Base-by-base conservation (phyloP, 2,113 vertebrate genomes). In the Notothenia coriiceps region DNA sequence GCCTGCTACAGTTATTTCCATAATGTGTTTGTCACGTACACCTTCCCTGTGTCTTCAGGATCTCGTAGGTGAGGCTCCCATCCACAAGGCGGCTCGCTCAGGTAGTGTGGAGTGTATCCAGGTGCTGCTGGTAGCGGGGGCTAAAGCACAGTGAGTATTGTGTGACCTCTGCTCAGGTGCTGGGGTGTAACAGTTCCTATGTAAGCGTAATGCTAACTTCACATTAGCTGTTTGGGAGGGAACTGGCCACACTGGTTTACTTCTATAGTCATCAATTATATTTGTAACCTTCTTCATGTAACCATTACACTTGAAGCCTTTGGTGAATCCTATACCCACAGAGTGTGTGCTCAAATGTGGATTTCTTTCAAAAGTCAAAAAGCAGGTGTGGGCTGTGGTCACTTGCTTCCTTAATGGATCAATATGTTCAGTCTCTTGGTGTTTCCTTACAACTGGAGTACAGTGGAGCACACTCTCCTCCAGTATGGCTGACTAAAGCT, bases 81-180 rank as follows among this genome's bases (percentile, higher is more conserved):
- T 98, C 91, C 98, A 99, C 93, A 99, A 99, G 94, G 97, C 98
- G 22, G 98, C 97, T 89, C 96, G 97, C 8, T 96, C 97, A 82
- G 97, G 97, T 92, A 98, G 97, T 95, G 91, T 98, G 94, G 97
- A 98, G 90, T 99, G 97, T 92, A 86, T 98, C 93, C 96, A 95
- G 90, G 96, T 96, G 63, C 96, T 99, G 93, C 92, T 97, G 94
- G 94, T 97, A 81, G 96, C 95, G 76, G 97, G 97, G 79, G 97
- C 97, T 80, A 96, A 95, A 91, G 94, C 96, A 75, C 95, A 97
- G 98, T 99, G 96, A 97, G 97, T 98, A 83, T 77, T 65, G 67
- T 40, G 43, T 60, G 61, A 79, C 49, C 47, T 61, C 55, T 18
- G 60, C 46, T 18, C 70, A 40, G 47, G 50, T 25, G 35, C 11